Evolutionary conservation across 2,113 vertebrate genomes (phyloP).

Genomic region (Colius striatus): DNA sequence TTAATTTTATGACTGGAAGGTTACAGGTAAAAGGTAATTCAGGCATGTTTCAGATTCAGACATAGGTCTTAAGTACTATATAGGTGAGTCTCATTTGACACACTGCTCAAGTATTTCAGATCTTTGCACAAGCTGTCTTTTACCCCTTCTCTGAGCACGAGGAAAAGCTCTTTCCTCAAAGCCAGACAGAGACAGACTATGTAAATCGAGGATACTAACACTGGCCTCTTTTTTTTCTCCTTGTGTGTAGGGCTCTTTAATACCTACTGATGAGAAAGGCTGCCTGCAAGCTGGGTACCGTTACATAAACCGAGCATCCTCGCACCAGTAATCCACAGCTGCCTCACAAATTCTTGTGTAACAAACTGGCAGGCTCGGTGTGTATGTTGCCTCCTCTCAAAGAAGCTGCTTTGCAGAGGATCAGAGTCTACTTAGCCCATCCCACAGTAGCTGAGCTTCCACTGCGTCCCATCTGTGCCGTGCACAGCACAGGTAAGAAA

Average conservation of each 20-base stretch:
- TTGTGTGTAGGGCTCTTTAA: not conserved
- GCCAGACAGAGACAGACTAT: not conserved
- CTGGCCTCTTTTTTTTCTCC: not conserved
- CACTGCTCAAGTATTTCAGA: not conserved
- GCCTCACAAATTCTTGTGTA: conserved; percentile 12
- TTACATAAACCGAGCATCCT: not conserved
- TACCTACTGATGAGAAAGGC: not conserved
- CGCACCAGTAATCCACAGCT: not conserved
- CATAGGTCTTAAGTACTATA: not conserved
- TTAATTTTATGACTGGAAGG: not conserved
- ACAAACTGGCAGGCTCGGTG: not conserved
- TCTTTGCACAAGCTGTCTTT: not conserved
- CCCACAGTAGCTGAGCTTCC: not conserved
- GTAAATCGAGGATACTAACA: not conserved
- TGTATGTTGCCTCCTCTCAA: not conserved
- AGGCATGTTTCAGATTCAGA: not conserved
- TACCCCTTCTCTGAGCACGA: not conserved
- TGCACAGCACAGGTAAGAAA: not conserved
- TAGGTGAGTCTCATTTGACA: not conserved
- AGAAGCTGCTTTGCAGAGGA: conserved; percentile 17
- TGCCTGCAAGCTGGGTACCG: not conserved
- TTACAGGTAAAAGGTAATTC: not conserved
- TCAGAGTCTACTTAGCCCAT: not conserved
- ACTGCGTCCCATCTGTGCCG: rapidly evolving
- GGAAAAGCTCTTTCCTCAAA: not conserved